phyloP scores from a whole-genome alignment of 2,797 vertebrate species.

The Buceros bicornis region DNA sequence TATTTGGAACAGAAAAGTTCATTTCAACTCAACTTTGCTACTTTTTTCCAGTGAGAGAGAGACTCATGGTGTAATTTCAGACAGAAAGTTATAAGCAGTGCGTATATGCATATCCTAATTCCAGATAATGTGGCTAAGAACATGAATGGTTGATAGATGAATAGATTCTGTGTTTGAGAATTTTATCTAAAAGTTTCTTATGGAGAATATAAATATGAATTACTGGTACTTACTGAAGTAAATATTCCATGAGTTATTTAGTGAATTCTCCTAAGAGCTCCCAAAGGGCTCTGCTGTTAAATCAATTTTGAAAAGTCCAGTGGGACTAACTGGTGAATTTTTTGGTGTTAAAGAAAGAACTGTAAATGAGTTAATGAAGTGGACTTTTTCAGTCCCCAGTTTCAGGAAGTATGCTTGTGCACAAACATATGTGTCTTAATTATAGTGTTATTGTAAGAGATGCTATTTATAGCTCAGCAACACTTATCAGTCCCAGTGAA shows the following conservation, averaged over 20 bases:
- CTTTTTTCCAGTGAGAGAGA: background rate
- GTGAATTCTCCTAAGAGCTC: background rate
- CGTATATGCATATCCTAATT: background rate
- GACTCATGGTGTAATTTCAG: background rate
- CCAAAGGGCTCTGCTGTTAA: slow-evolving; percentile 6
- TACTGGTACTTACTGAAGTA: background rate
- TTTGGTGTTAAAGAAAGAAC: background rate
- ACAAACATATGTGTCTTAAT: slow-evolving; percentile 14
- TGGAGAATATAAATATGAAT: background rate
- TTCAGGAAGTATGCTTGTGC: background rate
- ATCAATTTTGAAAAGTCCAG: slow-evolving; percentile 17
- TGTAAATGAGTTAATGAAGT: slow-evolving; percentile 23
- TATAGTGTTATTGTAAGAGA: background rate
- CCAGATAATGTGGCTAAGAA: background rate
- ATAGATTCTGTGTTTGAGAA: background rate
- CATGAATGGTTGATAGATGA: background rate
- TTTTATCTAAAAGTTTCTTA: background rate
- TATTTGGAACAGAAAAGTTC: background rate
- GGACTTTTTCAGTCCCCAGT: background rate
- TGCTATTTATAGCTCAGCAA: slow-evolving; percentile 7
- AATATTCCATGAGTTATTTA: background rate
- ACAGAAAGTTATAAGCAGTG: background rate
- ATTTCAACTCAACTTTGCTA: background rate
- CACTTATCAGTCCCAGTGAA: background rate
- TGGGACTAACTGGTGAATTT: background rate